Percentiles rank a stretch among this genome's conserved stretches.
Conservation (phyloP, 2,888 invertebrate genomes). For the Synanthedon tipuliformis region DNA sequence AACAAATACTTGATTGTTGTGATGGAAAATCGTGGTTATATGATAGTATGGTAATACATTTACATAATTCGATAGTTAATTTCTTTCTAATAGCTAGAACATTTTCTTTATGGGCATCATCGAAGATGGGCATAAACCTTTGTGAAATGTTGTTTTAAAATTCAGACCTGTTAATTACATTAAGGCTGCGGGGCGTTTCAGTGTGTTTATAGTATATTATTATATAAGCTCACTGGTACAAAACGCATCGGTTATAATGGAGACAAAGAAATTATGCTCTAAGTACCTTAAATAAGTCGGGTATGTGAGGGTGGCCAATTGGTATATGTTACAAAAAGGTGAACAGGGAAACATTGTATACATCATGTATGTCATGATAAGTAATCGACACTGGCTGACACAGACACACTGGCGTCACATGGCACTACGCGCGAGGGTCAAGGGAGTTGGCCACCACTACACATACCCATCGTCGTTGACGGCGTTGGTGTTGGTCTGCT, state of each 20-base stretch:
- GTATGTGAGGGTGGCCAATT: slow-evolving; percentile 68
- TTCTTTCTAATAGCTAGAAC: too few relatives aligned
- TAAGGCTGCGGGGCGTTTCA: background rate
- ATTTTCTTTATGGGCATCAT: too few relatives aligned
- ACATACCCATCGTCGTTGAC: slow-evolving; percentile 87
- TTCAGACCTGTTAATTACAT: too few relatives aligned
- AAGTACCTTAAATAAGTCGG: slow-evolving; percentile 64
- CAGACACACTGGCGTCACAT: slow-evolving; percentile 41
- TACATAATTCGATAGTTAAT: too few relatives aligned
- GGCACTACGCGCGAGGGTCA: slow-evolving; percentile 34
- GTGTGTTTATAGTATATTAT: background rate
- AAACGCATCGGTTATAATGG: too few relatives aligned
- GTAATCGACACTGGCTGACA: slow-evolving; percentile 43
- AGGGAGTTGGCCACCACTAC: slow-evolving; percentile 71
- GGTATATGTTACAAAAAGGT: slow-evolving; percentile 15
- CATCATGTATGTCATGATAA: slow-evolving; percentile 31
- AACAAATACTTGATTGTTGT: background rate
- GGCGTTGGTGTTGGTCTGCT: slow-evolving; percentile 74
- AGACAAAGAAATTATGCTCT: slow-evolving; percentile 9
- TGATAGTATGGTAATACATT: too few relatives aligned
- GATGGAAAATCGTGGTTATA: too few relatives aligned
- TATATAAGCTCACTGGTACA: background rate
- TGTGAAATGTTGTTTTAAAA: too few relatives aligned
- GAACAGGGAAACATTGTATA: slow-evolving; percentile 9
- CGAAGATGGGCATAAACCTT: too few relatives aligned